These are phyloP conservation scores for Holotrichia oblita DNA, from an alignment of 1,140 invertebrate species.

Conservation along the genomic window DNA sequence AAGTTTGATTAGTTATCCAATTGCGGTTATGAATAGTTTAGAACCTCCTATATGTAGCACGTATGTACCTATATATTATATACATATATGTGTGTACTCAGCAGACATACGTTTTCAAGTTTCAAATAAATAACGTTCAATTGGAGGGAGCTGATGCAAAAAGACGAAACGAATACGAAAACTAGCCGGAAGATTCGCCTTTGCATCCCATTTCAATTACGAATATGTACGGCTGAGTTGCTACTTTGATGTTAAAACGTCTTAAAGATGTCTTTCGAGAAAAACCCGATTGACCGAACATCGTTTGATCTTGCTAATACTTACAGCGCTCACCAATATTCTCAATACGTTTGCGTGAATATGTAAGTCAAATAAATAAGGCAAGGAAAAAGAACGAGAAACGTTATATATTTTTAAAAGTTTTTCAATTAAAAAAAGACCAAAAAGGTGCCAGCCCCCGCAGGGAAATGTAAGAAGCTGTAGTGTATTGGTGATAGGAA, in stretches of 20 bases:
- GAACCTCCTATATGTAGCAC: too few relatives aligned
- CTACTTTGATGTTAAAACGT: conserved; percentile 38
- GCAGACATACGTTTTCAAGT: not conserved
- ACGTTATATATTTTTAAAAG: not conserved
- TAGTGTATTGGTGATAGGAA: too few relatives aligned
- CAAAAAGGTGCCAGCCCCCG: too few relatives aligned
- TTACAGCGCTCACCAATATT: conserved; percentile 28
- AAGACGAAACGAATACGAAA: not conserved
- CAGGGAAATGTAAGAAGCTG: too few relatives aligned
- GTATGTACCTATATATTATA: too few relatives aligned
- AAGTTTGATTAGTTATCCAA: too few relatives aligned
- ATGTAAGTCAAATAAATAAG: not conserved
- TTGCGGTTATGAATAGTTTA: too few relatives aligned
- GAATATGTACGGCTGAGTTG: conserved; percentile 19
- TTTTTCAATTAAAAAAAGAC: conserved; percentile 9
- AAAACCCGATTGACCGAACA: conserved; percentile 37
- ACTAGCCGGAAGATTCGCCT: conserved; percentile 16
- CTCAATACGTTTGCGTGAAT: not conserved
- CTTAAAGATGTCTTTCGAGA: conserved; percentile 38
- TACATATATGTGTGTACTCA: too few relatives aligned
- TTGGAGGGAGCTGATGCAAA: not conserved
- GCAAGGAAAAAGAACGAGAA: too few relatives aligned
- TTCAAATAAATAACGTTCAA: not conserved
- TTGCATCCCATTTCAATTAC: conserved; percentile 39
- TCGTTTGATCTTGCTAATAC: conserved; percentile 39